Evolutionary conservation across 2,797 vertebrate species (phyloP).

Genomic region (Enteromius viviparus): DNA sequence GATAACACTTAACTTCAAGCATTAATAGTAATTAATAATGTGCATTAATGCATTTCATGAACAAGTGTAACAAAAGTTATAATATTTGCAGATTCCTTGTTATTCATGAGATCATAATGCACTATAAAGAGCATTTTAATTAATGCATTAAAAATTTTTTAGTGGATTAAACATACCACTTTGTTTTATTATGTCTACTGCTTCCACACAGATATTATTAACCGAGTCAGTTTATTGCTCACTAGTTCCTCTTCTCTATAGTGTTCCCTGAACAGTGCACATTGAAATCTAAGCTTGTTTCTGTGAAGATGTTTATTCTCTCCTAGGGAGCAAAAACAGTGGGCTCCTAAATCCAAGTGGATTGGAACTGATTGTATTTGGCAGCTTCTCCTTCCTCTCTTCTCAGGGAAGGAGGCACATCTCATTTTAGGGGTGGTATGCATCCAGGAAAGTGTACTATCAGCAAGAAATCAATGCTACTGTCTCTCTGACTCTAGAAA

Average conservation of each 20-base stretch:
- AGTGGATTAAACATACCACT: background rate
- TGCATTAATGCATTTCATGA: background rate
- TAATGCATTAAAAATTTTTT: background rate
- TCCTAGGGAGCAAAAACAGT: constrained; percentile 8
- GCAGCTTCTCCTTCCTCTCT: constrained; percentile 13
- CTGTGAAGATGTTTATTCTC: constrained; percentile 23
- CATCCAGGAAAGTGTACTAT: constrained; percentile 27
- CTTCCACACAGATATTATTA: too few relatives aligned
- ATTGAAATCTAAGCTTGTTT: constrained; percentile 7
- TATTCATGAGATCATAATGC: background rate
- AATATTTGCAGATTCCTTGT: background rate
- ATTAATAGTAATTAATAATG: background rate
- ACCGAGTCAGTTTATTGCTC: background rate
- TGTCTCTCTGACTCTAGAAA: constrained; percentile 59
- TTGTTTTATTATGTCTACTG: background rate
- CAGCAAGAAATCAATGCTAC: constrained; percentile 10
- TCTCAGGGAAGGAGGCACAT: constrained; percentile 11
- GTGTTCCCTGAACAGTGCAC: background rate
- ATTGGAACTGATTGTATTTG: constrained; percentile 30
- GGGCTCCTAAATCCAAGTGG: background rate
- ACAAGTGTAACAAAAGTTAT: background rate
- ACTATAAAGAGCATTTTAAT: background rate
- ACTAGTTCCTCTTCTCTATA: background rate
- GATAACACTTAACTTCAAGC: background rate
- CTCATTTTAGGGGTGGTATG: background rate